Percentiles rank a stretch among this genome's conserved stretches.
These are phyloP conservation scores for Halcyon chelicuti DNA, from an alignment of 2,797 vertebrate genomes.

Conservation along the genomic window DNA sequence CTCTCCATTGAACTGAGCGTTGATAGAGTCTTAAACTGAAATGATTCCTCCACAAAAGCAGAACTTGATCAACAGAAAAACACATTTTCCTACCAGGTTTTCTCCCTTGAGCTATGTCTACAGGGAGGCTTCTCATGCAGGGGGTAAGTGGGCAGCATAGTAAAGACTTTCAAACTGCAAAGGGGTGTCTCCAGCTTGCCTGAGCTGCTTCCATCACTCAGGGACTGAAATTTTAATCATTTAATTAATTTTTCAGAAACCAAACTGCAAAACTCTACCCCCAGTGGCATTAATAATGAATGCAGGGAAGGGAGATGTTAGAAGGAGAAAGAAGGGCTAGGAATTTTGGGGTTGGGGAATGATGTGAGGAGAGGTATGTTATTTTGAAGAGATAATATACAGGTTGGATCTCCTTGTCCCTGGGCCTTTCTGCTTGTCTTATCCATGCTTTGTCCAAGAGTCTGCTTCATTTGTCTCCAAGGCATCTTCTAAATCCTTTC, in stretches of 20 bases:
- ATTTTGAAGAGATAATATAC: not conserved
- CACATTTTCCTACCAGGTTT: not conserved
- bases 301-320: constrained; percentile 42
- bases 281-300: constrained; percentile 73
- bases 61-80: not conserved
- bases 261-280: constrained; percentile 70
- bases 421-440: not conserved
- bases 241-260: constrained; percentile 77
- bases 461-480: not conserved
- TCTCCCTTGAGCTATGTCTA: not conserved
- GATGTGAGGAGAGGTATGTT: not conserved
- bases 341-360: not conserved
- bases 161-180: constrained; percentile 25
- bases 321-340: not conserved
- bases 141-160: not conserved
- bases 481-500: not conserved
- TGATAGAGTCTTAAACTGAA: not conserved
- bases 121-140: not conserved
- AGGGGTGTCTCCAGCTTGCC: constrained; percentile 52
- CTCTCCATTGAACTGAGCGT: not conserved
- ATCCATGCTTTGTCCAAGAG: not conserved
- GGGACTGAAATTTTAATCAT: constrained; percentile 80
- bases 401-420: not conserved
- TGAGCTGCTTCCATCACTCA: constrained; percentile 56
- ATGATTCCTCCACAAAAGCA: not conserved